These are phyloP conservation scores for Ascaphus truei DNA, from an alignment of 2,113 vertebrate species.

Conservation along the genomic window DNA sequence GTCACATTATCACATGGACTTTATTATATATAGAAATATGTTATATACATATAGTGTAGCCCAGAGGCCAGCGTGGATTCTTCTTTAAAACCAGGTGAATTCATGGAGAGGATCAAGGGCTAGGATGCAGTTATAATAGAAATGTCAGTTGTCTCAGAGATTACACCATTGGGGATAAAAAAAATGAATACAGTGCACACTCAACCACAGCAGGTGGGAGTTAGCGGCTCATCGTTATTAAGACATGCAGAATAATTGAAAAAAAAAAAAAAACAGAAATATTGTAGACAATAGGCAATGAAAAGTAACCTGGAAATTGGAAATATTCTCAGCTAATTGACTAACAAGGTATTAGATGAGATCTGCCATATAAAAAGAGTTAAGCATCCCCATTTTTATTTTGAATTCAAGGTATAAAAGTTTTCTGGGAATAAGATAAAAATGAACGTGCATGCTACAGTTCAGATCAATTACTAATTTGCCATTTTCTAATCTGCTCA, in stretches of 20 bases:
- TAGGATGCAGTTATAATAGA: background rate
- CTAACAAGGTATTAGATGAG: background rate
- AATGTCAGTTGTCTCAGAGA: background rate
- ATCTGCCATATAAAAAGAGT: background rate
- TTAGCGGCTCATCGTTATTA: no score
- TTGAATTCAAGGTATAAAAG: background rate
- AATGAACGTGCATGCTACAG: background rate
- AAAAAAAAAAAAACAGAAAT: no score
- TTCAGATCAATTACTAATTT: background rate
- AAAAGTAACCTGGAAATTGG: conserved; percentile 12
- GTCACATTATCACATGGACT: background rate
- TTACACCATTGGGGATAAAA: no score
- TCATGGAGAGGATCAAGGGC: background rate
- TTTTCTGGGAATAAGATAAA: background rate
- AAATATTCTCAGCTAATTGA: background rate
- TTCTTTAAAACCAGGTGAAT: background rate
- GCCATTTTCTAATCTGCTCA: background rate
- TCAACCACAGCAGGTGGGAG: no score
- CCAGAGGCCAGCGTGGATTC: background rate
- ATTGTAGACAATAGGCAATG: no score
- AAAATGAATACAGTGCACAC: no score
- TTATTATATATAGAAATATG: no score
- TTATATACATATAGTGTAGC: no score
- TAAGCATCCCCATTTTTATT: background rate
- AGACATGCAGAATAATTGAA: no score